These are phyloP conservation scores for Phengaris arion DNA, from an alignment of 2,888 invertebrate species.

Conservation along the genomic window DNA sequence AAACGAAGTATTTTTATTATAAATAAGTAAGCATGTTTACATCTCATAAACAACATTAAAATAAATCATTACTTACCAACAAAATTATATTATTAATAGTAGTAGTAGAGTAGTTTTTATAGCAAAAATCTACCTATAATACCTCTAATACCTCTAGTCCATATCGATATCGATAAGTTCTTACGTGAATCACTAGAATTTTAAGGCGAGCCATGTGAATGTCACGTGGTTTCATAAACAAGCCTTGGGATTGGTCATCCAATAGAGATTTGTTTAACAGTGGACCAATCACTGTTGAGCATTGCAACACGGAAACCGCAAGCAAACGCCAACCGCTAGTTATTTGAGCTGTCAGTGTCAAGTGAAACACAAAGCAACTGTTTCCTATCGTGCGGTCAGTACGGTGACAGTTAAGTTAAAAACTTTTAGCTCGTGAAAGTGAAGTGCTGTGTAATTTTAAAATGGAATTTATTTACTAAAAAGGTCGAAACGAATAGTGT, in stretches of 20 bases:
- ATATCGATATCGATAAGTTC: background rate
- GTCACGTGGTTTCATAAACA: background rate
- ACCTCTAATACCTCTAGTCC: no score
- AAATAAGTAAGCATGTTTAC: no score
- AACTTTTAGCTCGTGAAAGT: constrained; percentile 57
- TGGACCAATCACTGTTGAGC: background rate
- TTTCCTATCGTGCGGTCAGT: constrained; percentile 52
- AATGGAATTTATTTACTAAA: constrained; percentile 65
- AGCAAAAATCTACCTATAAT: no score
- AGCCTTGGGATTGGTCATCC: background rate
- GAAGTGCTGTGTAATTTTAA: constrained; percentile 63
- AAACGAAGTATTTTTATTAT: no score
- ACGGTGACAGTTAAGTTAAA: constrained; percentile 40
- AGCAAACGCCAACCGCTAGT: background rate
- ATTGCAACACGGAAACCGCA: background rate
- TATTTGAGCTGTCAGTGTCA: constrained; percentile 29
- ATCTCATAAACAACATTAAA: no score
- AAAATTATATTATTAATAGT: no score
- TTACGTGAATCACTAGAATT: background rate
- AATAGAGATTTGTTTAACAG: background rate
- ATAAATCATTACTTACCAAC: no score
- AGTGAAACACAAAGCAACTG: constrained; percentile 46
- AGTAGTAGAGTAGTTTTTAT: no score
- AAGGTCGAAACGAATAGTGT: constrained; percentile 45
- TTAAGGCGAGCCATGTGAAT: background rate